These are phyloP conservation scores for Gnathonemus echidnorhynchus DNA, from an alignment of 2,113 vertebrate species.

Conservation along the genomic window DNA sequence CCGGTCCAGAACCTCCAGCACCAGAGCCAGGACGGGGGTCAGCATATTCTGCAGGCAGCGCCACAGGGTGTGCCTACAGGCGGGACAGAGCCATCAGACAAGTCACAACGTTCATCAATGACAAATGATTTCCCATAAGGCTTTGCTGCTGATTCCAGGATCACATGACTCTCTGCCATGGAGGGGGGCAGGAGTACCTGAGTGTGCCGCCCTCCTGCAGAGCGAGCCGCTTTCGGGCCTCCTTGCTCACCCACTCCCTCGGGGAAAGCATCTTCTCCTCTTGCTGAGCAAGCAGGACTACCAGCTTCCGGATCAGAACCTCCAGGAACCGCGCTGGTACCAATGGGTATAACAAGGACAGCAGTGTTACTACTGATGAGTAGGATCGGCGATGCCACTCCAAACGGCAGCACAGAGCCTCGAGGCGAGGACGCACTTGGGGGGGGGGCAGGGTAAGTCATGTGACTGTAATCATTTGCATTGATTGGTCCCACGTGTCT, in stretches of 20 bases:
- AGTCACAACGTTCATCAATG: not conserved
- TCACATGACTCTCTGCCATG: not conserved
- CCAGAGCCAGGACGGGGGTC: constrained; percentile 47
- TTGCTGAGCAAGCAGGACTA: constrained; percentile 33
- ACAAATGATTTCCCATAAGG: not conserved
- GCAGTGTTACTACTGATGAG: not conserved
- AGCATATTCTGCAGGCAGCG: constrained; percentile 53
- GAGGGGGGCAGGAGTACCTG: constrained; percentile 41
- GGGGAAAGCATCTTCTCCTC: constrained; percentile 41
- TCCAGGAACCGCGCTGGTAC: constrained; percentile 47
- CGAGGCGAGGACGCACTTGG: not conserved
- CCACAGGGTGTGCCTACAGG: constrained; percentile 59
- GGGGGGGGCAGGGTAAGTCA: not conserved
- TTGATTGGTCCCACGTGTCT: not conserved
- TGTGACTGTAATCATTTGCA: not conserved
- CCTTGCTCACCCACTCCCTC: constrained; percentile 52
- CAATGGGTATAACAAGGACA: not conserved
- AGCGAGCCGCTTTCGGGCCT: constrained; percentile 53
- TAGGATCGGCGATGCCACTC: not conserved
- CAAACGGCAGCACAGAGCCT: not conserved
- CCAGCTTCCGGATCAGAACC: constrained; percentile 44
- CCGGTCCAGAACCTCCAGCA: constrained; percentile 57
- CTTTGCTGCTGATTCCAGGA: not conserved
- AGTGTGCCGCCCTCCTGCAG: constrained; percentile 63
- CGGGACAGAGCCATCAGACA: not conserved